Evolutionary conservation across 2,113 vertebrate genomes (phyloP).

Genomic region (Hydrolagus affinis): DNA sequence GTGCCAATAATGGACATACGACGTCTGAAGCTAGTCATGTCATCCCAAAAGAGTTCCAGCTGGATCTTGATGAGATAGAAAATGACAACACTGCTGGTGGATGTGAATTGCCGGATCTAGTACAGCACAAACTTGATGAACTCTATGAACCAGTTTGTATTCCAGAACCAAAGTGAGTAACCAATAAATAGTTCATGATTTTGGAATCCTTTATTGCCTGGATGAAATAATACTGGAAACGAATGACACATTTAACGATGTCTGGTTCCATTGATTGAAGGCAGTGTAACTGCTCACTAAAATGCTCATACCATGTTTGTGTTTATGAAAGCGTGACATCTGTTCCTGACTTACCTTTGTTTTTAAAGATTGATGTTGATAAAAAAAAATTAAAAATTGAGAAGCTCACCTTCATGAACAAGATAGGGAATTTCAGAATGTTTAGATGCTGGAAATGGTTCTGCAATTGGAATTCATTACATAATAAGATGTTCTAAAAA

Average conservation of each 20-base stretch:
- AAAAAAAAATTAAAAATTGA: too few species aligned
- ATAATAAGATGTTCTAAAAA: too few species aligned
- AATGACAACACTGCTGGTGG: slow-evolving; percentile 74
- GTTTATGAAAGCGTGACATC: too few species aligned
- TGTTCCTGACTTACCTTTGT: too few species aligned
- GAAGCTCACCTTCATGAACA: too few species aligned
- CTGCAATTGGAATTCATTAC: too few species aligned
- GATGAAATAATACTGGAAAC: background rate
- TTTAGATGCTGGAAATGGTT: too few species aligned
- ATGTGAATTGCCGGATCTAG: slow-evolving; percentile 87
- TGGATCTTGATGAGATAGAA: slow-evolving; percentile 95
- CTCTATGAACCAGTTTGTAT: slow-evolving; percentile 90
- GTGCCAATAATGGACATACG: slow-evolving; percentile 69
- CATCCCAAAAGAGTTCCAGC: slow-evolving; percentile 85
- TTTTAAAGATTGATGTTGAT: too few species aligned
- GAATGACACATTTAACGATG: background rate
- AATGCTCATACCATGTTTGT: too few species aligned
- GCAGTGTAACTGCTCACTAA: too few species aligned
- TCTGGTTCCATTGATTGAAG: too few species aligned
- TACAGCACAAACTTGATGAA: slow-evolving; percentile 93
- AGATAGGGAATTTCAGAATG: too few species aligned
- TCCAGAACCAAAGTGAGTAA: slow-evolving; percentile 84
- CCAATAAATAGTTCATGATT: background rate
- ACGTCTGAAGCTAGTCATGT: slow-evolving; percentile 60
- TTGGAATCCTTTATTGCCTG: background rate